A percentile compares a stretch with the other conserved stretches of the same genome.
Evolutionary conservation across 2,888 invertebrate genomes (phyloP).

Genomic region (Bimastos eiseni): DNA sequence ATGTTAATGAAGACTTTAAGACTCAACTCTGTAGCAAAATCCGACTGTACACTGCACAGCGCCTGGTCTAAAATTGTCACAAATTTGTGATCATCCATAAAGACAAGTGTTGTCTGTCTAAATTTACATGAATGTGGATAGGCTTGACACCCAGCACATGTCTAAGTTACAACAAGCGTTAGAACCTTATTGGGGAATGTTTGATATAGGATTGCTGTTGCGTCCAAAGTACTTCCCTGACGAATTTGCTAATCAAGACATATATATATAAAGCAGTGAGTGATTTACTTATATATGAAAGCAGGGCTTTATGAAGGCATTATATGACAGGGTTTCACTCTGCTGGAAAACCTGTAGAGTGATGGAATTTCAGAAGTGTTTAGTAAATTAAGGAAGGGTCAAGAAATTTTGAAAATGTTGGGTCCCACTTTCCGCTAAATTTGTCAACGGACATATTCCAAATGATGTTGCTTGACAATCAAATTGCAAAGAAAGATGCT

Average conservation of each 20-base stretch:
- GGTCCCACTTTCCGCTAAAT: no score
- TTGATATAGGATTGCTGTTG: not conserved
- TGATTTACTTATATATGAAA: not conserved
- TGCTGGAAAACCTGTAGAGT: no score
- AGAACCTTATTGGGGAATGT: not conserved
- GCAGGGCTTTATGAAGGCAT: not conserved
- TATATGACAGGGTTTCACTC: not conserved
- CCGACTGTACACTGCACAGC: constrained; percentile 9
- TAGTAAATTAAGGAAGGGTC: no score
- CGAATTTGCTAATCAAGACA: not conserved
- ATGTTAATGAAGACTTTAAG: constrained; percentile 8
- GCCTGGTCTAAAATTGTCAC: not conserved
- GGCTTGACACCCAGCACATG: no score
- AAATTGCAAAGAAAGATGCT: no score
- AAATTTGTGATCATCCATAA: not conserved
- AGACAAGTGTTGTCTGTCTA: not conserved
- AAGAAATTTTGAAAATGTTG: no score
- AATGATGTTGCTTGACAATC: no score
- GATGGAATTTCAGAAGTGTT: no score
- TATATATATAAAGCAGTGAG: not conserved
- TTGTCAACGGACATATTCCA: no score
- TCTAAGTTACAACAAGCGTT: not conserved
- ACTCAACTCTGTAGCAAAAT: not conserved
- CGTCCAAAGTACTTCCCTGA: not conserved
- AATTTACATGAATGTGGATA: not conserved